A percentile compares a stretch with the other conserved stretches of the same genome.
phyloP scores from a whole-genome alignment of 2,888 invertebrate species.

The Digitonthophagus gazella region DNA sequence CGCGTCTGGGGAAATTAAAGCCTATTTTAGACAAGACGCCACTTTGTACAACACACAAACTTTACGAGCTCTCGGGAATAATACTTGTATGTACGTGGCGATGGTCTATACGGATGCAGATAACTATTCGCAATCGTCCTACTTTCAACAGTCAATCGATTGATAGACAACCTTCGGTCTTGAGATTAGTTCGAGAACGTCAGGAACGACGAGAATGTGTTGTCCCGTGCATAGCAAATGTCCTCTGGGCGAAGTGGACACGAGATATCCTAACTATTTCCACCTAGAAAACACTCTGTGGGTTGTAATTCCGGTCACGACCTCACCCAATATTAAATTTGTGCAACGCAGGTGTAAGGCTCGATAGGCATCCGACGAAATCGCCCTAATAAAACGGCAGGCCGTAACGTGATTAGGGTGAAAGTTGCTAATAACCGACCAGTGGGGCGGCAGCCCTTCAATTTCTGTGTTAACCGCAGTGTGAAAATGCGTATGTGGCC shows the following conservation, averaged over 20 bases:
- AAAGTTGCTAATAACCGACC: slow-evolving; percentile 6
- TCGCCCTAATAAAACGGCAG: slow-evolving; percentile 12
- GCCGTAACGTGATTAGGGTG: slow-evolving; percentile 13
- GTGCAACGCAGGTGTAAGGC: slow-evolving; percentile 8
- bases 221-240: too few species aligned
- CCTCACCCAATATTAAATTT: slow-evolving; percentile 3
- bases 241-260: too few species aligned
- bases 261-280: too few species aligned
- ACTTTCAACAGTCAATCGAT: too few species aligned
- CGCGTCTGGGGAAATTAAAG: neutral
- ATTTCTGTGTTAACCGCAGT: slow-evolving; percentile 12
- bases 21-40: neutral
- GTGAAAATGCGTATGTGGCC: slow-evolving; percentile 8
- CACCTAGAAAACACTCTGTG: too few species aligned
- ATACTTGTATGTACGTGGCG: neutral
- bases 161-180: too few species aligned
- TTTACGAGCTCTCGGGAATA: neutral
- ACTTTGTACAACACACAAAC: neutral
- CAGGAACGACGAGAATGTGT: too few species aligned
- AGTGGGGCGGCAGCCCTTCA: slow-evolving; percentile 7
- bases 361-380: slow-evolving; percentile 4
- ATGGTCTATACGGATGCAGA: too few species aligned
- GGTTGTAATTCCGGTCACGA: slow-evolving; percentile 6
- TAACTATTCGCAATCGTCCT: too few species aligned
- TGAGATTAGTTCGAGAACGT: too few species aligned